phyloP scores from a whole-genome alignment of 2,113 vertebrate genomes.

The pig (Sus scrofa) region DNA sequence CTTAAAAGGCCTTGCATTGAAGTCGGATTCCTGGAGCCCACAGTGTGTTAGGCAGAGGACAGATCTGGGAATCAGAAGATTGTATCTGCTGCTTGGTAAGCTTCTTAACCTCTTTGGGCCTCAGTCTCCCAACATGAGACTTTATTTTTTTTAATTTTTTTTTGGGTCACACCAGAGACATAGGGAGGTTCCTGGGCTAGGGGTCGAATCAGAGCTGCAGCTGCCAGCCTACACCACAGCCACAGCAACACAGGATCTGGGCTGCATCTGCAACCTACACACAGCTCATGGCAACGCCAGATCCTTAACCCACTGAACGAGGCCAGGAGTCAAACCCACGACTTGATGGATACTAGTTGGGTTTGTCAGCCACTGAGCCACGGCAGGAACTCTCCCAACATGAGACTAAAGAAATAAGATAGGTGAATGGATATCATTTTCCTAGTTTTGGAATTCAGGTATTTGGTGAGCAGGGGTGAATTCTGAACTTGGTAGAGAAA shows the following conservation, averaged over 20 bases:
- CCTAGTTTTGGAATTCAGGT: not conserved
- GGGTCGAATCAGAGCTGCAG: too few species aligned
- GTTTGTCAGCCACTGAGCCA: too few species aligned
- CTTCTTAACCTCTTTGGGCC: not conserved
- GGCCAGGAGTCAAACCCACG: too few species aligned
- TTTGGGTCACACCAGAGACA: too few species aligned
- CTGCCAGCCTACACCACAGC: too few species aligned
- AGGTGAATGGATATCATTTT: not conserved
- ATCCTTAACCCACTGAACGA: too few species aligned
- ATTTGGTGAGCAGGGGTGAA: not conserved
- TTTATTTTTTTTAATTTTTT: too few species aligned
- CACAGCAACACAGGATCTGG: too few species aligned
- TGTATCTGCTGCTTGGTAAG: not conserved
- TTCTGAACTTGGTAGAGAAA: slow-evolving; percentile 36
- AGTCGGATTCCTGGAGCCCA: not conserved
- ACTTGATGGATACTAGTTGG: too few species aligned
- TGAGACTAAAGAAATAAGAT: slow-evolving; percentile 10
- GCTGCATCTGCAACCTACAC: too few species aligned
- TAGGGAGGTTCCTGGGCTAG: too few species aligned
- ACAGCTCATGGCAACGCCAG: too few species aligned
- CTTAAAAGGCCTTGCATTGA: not conserved
- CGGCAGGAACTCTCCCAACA: not conserved
- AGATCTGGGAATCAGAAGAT: not conserved
- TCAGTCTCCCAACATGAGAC: not conserved
- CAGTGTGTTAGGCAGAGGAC: not conserved